Evolutionary conservation across 2,797 vertebrate genomes (phyloP), one percentile per base, ranked within the genome.

Genomic region (Protonibea diacanthus): DNA sequence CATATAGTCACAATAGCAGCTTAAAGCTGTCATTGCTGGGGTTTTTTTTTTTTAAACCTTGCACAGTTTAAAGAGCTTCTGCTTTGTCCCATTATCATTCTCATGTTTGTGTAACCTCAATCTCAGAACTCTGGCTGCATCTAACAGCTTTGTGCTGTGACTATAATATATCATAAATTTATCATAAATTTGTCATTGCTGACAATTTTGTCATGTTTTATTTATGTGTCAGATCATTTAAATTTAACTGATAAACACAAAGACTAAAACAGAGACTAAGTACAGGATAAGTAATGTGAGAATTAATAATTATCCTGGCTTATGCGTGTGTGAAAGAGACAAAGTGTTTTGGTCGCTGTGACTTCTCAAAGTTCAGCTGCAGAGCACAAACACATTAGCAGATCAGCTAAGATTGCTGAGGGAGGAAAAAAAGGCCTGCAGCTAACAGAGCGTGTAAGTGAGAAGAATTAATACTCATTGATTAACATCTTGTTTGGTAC

Each of bases 371-470:
- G 81, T 79, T 81, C 79, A 85, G 45, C 61, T 70, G 33, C 63
- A 62, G 48, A 51, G 52, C 55, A 69, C 45, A 47, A 64, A 67
- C 63, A 76, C 52, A 71, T 81, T 20, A 69, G 66, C 20, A 61
- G 71, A 76, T 86, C 82, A 84, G 65, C 47, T 29, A 5, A 66
- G 55, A 53, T 12, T 80, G 86, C 90, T 91, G 85, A 92, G 62
- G 9, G 56, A 59, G 13, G 63, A 20, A 10, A 67, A 77, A 86
- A 76, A 45, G 0, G 17, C 25, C 60, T 71, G 56, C 23, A n/a
- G 49, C 42, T 75, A 81, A 87, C 87, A 13, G 76, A 86, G 81
- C n/a, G 0, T 62, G 69, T 78, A 63, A 40, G 29, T 44, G 13
- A 69, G 38, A 71, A 47, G 33, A 59, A 80, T 80, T 25, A 78